Evolutionary conservation across 2,797 vertebrate species (phyloP), one percentile per base, ranked within the genome.

Genomic region (Denticeps clupeoides): DNA sequence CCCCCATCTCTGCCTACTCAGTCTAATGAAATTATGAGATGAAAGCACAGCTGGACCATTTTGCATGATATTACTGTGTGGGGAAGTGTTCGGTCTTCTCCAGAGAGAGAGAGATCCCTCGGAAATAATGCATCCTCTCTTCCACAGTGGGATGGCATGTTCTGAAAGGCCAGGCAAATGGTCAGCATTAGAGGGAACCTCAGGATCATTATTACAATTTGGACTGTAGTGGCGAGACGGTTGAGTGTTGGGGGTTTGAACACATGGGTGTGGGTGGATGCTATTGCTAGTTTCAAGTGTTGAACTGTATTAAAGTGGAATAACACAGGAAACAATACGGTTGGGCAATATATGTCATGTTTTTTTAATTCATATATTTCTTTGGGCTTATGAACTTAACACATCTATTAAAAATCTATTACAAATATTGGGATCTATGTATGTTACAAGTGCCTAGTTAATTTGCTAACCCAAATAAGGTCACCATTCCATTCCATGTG

Each of bases 1-100:
- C 57, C 55, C 41, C 51, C 58, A 57, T 65, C 53, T 52, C 63
- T 41, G 58, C 63, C 58, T 63, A 55, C 60, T 58, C 64, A 35
- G 26, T 24, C 42, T 67, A 65, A 65, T 61, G 48, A 59, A 56
- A 65, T 68, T 57, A 68, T 41, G 52, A 49, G 60, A 56, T 55
- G 60, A 60, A 56, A 53, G 50, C 62, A 65, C 66, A 68, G 62
- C 66, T 65, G 59, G 62, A 54, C 51, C 51, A 53, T 52, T 61
- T 44, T 68, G 58, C 53, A 45, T 53, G 45, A 56, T 59, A 67
- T 59, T 63, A 54, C 55, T 44, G 50, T 41, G 23, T 41, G 49
- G 56, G 57, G 60, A 65, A 63, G 57, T 49, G 59, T 59, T 58
- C 56, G 41, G 47, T 49, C 56, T 35, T 56, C 60, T 22, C 44